Base-by-base conservation (phyloP, 2,888 invertebrate genomes). In the Coronaproctus castanopsis region DNA sequence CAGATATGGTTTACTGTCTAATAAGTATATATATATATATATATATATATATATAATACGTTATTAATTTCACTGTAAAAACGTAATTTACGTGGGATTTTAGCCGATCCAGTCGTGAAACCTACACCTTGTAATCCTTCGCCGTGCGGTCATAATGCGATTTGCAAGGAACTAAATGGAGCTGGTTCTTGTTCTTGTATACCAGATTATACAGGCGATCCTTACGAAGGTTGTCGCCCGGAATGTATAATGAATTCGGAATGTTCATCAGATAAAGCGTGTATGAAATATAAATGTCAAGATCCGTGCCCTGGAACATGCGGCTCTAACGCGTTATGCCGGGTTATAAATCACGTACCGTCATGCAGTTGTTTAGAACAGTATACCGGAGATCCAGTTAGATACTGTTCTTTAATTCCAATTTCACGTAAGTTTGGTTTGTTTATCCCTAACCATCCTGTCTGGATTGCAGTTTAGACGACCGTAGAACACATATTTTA, bases 221-320 rank as follows among this genome's bases (percentile, higher is more conserved):
- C 80, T 19, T 78, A 77, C 62, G 75, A 76, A 67, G 76, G 77
- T 10, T 78, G 78, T 63, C 71, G 77, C 61, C 79, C 79, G 5
- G 78, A 79, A 68, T 79, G 79, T 67, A 69, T 74, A 1, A 63
- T 76, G 24, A 77, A 75, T 65, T 74, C 77, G 1, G 79, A 80
- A 62, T 80, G 80, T 66, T 70, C 76, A 1, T 73, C 74, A 20
- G 75, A 76, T 63, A 72, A 71, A 64, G 76, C 78, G 60, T 80
- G 80, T 64, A 69, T 76, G 5, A 73, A 73, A 62, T 76, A 75
- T 50, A 77, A 77, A 65, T 80, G 80, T 66, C 69, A 71, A 62
- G 76, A 79, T 68, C 78, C 79, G 23, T 80, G 79, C 62, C 76
- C 76, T 1, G 78, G 77, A 62, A 75, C 76, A 10, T 80, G 75